Evolutionary conservation across 1,140 invertebrate genomes (phyloP).

Genomic region (Pararge aegeria): DNA sequence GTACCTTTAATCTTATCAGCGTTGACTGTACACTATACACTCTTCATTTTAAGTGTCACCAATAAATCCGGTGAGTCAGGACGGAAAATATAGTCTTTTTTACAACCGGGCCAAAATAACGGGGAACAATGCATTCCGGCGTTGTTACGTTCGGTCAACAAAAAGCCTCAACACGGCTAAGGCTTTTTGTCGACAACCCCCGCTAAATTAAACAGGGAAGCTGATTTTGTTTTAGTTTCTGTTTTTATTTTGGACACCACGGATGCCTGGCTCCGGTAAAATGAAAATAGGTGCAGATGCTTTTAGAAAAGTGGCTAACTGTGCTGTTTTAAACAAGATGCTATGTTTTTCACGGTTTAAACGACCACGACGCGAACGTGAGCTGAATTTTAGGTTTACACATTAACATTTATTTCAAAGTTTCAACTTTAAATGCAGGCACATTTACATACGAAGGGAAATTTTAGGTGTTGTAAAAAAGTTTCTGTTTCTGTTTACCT

Average conservation of each 20-base stretch:
- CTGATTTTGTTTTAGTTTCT: constrained; percentile 65
- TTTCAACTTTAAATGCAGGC: constrained; percentile 17
- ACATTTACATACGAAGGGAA: constrained; percentile 6
- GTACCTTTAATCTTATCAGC: constrained; percentile 12
- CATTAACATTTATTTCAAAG: constrained; percentile 22
- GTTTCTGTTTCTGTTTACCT: not conserved
- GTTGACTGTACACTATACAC: constrained; percentile 32
- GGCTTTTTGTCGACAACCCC: constrained; percentile 66
- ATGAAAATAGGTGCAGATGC: constrained; percentile 37
- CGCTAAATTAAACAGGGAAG: constrained; percentile 73
- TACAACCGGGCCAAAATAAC: constrained; percentile 56
- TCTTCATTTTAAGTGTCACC: constrained; percentile 40
- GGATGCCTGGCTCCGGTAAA: constrained; percentile 19
- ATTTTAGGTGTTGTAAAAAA: not conserved
- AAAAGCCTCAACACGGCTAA: constrained; percentile 60
- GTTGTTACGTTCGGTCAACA: constrained; percentile 66
- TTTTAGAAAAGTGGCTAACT: constrained; percentile 39
- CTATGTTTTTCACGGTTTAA: constrained; percentile 32
- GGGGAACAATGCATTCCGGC: constrained; percentile 71
- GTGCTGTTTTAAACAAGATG: constrained; percentile 38
- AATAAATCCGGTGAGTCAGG: constrained; percentile 56
- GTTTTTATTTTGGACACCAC: constrained; percentile 42
- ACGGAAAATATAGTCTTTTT: constrained; percentile 57
- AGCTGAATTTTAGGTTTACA: constrained; percentile 25
- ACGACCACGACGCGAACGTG: constrained; percentile 22